phyloP scores from a whole-genome alignment of 1,140 invertebrate genomes.

The Oreohelix idahoensis region DNA sequence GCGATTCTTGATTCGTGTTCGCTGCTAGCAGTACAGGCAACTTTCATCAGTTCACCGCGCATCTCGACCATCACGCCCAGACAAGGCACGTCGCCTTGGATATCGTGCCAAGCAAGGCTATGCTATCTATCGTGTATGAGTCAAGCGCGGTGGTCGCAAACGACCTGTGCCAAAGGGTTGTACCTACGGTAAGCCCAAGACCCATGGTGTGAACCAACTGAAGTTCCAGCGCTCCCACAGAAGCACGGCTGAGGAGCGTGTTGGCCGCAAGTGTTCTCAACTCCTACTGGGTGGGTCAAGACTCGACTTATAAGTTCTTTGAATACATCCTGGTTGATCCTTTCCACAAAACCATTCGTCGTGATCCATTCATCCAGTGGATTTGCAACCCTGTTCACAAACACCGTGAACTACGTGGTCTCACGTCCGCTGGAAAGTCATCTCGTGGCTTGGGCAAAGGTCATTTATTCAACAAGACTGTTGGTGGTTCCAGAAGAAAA shows the following conservation, averaged over 20 bases:
- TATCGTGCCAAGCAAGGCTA: conserved; percentile 99
- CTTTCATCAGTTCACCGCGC: conserved; percentile 94
- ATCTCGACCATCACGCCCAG: conserved; percentile 95
- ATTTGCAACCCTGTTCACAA: conserved; percentile 97
- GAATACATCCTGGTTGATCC: conserved; percentile 94
- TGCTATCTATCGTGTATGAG: conserved; percentile 96
- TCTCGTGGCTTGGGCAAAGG: conserved; percentile 98
- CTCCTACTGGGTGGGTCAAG: conserved; percentile 99
- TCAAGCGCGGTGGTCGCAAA: conserved; percentile 98
- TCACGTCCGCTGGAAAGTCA: conserved; percentile 95
- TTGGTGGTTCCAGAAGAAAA: conserved; percentile 95
- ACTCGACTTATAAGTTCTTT: conserved; percentile 99
- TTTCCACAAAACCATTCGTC: conserved; percentile 94
- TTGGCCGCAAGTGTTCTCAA: conserved; percentile 93
- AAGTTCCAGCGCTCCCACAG: conserved; percentile 96
- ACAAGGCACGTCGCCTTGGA: conserved; percentile 96
- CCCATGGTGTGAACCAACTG: conserved; percentile 97
- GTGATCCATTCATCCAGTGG: conserved; percentile 98
- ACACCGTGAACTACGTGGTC: conserved; percentile 97
- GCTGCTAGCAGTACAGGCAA: conserved; percentile 99
- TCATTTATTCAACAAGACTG: conserved; percentile 93
- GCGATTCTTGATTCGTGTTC: conserved; percentile 80
- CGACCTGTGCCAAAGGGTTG: conserved; percentile 98
- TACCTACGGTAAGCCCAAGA: conserved; percentile 99
- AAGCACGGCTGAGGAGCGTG: conserved; percentile 98